These are phyloP conservation scores for Atethmia centrago DNA, from an alignment of 2,888 invertebrate species.

Conservation along the genomic window DNA sequence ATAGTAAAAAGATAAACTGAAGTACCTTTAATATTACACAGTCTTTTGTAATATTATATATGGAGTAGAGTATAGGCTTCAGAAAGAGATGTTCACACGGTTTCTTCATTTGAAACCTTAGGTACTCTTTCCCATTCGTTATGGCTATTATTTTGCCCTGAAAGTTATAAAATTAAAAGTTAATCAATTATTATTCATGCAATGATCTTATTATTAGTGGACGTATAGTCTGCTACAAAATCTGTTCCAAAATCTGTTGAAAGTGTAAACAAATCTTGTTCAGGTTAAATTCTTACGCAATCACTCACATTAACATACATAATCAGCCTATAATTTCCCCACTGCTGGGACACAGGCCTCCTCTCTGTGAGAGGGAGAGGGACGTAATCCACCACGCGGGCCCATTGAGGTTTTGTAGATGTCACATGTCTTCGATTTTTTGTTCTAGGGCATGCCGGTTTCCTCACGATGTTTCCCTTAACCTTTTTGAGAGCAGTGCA, in stretches of 20 bases:
- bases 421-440: too few species aligned
- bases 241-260: neutral
- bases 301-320: too few species aligned
- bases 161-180: neutral
- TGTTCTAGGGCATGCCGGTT: too few species aligned
- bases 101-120: constrained; percentile 34
- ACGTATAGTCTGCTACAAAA: neutral
- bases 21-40: constrained; percentile 19
- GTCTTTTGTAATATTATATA: constrained; percentile 34
- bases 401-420: too few species aligned
- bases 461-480: too few species aligned
- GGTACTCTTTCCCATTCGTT: constrained; percentile 4
- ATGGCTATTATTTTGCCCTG: constrained; percentile 33
- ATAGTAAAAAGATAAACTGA: neutral
- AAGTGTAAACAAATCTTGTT: neutral
- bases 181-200: neutral
- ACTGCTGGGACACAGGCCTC: too few species aligned
- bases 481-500: too few species aligned
- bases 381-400: too few species aligned
- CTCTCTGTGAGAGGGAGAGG: too few species aligned
- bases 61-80: constrained; percentile 21
- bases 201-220: neutral
- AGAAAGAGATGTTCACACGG: constrained; percentile 33
- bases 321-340: too few species aligned
- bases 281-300: neutral